phyloP scores from a whole-genome alignment of 37 sponge, comb jelly and placozoan genomes.

The Cladorhizidae sp. region DNA sequence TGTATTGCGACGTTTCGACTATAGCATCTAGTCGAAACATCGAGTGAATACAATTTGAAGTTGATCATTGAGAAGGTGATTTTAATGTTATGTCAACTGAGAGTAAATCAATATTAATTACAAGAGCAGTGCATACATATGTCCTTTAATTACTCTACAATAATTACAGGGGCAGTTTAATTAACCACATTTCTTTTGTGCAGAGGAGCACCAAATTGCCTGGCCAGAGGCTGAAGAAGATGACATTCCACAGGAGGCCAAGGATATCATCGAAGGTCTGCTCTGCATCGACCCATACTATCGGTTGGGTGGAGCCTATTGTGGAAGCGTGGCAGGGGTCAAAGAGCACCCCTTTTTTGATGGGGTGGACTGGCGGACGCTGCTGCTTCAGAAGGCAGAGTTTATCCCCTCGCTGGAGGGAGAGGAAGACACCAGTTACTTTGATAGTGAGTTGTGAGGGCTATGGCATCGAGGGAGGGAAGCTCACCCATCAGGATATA shows the following conservation, averaged over 20 bases:
- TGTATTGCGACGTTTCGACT: no score
- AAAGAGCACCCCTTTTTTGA: slow-evolving; percentile 89
- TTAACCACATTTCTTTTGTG: background rate
- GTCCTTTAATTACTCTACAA: no score
- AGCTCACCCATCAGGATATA: no score
- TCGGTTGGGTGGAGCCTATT: slow-evolving; percentile 72
- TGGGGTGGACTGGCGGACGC: slow-evolving; percentile 74
- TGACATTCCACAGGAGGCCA: slow-evolving; percentile 69
- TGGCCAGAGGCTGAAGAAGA: slow-evolving; percentile 89
- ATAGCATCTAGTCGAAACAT: no score
- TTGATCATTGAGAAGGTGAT: no score
- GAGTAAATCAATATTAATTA: no score
- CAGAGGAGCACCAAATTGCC: slow-evolving; percentile 77
- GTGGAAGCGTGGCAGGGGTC: slow-evolving; percentile 80
- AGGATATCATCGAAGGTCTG: slow-evolving; percentile 80
- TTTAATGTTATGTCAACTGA: no score
- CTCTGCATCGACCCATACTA: slow-evolving; percentile 67
- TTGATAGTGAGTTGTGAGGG: slow-evolving; percentile 82
- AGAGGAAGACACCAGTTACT: slow-evolving; percentile 98
- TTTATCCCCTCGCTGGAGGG: slow-evolving; percentile 90
- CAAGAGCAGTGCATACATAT: no score
- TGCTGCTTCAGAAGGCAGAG: slow-evolving; percentile 92
- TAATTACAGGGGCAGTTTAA: no score
- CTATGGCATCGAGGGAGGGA: no score
- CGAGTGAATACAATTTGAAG: no score